A percentile compares a stretch with the other conserved stretches of the same genome.
These are phyloP conservation scores for Corbicula japonica DNA, from an alignment of 2,888 invertebrate genomes.

Conservation along the genomic window DNA sequence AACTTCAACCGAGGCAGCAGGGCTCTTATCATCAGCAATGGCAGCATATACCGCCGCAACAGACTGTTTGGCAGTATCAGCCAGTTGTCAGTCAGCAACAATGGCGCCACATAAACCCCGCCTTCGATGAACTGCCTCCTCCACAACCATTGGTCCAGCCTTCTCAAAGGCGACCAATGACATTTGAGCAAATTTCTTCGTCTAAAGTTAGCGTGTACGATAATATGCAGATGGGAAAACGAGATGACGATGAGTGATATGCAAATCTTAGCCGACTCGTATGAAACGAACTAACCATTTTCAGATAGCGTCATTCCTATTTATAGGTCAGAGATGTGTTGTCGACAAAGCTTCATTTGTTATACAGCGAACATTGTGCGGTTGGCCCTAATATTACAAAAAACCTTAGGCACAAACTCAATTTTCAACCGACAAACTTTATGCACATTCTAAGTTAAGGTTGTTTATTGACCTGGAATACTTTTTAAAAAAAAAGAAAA, in stretches of 20 bases:
- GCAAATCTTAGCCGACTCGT: too few species aligned
- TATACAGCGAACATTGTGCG: too few species aligned
- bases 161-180: conserved; percentile 81
- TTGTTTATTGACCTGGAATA: too few species aligned
- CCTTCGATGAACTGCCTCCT: conserved; percentile 56
- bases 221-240: conserved; percentile 75
- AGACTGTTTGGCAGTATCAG: conserved; percentile 49
- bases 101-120: conserved; percentile 47
- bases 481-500: too few species aligned
- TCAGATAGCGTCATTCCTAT: too few species aligned
- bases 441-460: too few species aligned
- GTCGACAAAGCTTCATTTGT: too few species aligned
- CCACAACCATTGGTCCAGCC: conserved; percentile 79
- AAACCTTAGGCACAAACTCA: too few species aligned
- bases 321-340: too few species aligned
- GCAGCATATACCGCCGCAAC: conserved; percentile 29
- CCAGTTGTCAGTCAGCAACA: conserved; percentile 18
- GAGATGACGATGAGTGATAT: conserved; percentile 55
- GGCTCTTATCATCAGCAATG: conserved; percentile 12
- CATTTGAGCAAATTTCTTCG: conserved; percentile 80
- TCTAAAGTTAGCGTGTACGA: conserved; percentile 83
- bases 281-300: too few species aligned
- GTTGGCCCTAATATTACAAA: too few species aligned
- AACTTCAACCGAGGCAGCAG: conserved; percentile 20
- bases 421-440: too few species aligned